Conservation (phyloP, 1,140 invertebrate species). For the Bombus turneri region DNA sequence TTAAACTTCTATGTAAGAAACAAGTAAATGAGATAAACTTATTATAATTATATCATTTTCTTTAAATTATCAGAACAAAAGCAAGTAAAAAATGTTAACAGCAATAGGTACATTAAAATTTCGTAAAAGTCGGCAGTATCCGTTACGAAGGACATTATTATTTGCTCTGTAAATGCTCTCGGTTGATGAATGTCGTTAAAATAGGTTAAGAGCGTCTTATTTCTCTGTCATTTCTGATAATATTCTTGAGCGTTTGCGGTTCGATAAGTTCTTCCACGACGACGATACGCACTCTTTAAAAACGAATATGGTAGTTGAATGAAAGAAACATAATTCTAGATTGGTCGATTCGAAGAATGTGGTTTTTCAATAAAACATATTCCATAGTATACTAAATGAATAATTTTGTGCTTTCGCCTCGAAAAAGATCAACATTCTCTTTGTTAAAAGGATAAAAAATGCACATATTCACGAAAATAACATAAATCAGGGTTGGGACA, state of each 20-base stretch:
- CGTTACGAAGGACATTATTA: constrained; percentile 3
- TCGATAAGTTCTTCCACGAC: neutral
- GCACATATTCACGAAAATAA: constrained; percentile 14
- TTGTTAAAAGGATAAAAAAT: neutral
- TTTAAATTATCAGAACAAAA: too few species aligned
- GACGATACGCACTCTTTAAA: neutral
- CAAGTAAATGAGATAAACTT: neutral
- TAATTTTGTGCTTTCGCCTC: neutral
- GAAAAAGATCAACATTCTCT: too few species aligned
- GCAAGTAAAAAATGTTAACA: neutral
- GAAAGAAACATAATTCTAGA: neutral
- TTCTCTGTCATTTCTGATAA: constrained; percentile 32
- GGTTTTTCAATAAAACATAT: neutral
- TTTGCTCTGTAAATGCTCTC: constrained; percentile 14
- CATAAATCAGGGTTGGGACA: constrained; percentile 1
- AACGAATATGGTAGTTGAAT: neutral
- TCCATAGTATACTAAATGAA: neutral
- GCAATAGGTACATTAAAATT: neutral
- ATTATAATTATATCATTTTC: too few species aligned
- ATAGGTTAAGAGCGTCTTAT: constrained; percentile 39
- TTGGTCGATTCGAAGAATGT: too few species aligned
- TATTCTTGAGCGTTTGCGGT: neutral
- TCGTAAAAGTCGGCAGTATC: neutral
- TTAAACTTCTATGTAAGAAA: neutral
- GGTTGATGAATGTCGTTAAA: constrained; percentile 29